These are phyloP conservation scores for Dicyrtoma fusca DNA, from an alignment of 2,888 invertebrate species.

Conservation along the genomic window DNA sequence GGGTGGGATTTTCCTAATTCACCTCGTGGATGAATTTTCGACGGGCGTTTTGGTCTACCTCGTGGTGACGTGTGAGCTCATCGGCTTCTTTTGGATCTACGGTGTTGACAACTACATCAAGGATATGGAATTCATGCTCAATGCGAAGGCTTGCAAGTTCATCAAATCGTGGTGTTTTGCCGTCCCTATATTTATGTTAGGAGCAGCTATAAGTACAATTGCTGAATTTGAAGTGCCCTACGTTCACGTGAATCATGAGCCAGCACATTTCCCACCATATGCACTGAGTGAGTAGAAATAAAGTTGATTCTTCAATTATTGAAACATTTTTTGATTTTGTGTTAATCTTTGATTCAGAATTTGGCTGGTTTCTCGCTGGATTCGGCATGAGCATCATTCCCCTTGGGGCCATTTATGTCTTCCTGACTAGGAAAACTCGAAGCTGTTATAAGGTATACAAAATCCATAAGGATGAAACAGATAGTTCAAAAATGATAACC, in stretches of 20 bases:
- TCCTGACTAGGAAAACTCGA: background rate
- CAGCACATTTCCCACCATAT: background rate
- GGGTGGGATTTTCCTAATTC: conserved; percentile 17
- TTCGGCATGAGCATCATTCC: background rate
- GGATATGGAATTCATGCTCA: conserved; percentile 25
- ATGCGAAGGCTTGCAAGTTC: background rate
- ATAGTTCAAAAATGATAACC: too few relatives aligned
- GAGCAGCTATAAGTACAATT: background rate
- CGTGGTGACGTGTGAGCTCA: conserved; percentile 11
- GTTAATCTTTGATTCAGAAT: background rate
- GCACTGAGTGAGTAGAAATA: background rate
- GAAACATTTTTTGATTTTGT: background rate
- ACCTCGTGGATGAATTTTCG: conserved; percentile 17
- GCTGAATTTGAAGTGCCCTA: conserved; percentile 3
- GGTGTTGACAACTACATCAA: conserved; percentile 24
- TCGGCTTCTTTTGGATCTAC: conserved; percentile 28
- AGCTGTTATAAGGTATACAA: background rate
- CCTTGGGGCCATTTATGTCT: background rate
- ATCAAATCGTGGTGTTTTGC: background rate
- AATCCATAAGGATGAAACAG: too few relatives aligned
- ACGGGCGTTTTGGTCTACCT: conserved; percentile 5
- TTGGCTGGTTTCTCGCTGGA: background rate
- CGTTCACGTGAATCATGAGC: background rate
- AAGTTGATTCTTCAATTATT: background rate
- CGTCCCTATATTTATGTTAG: conserved; percentile 4